Conservation (phyloP, 2,113 vertebrate genomes). For the Panthera tigris region DNA sequence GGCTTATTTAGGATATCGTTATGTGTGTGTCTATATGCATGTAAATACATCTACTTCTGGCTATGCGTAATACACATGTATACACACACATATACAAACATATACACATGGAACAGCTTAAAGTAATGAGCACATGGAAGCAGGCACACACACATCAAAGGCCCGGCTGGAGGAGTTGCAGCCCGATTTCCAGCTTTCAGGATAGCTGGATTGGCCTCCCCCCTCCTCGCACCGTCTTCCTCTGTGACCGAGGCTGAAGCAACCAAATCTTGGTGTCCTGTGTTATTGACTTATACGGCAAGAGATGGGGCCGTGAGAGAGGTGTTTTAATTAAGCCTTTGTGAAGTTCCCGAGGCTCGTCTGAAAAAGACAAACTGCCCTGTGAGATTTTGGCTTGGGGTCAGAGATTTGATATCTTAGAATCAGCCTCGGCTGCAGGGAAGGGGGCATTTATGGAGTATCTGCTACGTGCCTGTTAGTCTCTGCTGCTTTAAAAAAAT, state of each 20-base stretch:
- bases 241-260: neutral
- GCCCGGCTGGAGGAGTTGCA: neutral
- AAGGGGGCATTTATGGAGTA: neutral
- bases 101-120: constrained; percentile 70
- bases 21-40: neutral
- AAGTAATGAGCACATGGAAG: constrained; percentile 59
- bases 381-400: constrained; percentile 23
- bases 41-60: constrained; percentile 60
- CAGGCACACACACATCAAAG: constrained; percentile 65
- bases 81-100: neutral
- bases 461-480: neutral
- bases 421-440: neutral
- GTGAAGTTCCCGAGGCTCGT: neutral
- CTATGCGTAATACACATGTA: constrained; percentile 6
- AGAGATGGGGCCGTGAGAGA: neutral
- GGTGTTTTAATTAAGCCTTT: neutral
- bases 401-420: constrained; percentile 57
- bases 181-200: constrained; percentile 22
- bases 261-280: neutral
- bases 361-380: constrained; percentile 27
- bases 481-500: neutral
- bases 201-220: neutral
- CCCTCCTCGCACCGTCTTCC: neutral
- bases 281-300: constrained; percentile 18
- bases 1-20: constrained; percentile 54